A percentile compares a stretch with the other conserved stretches of the same genome.
Evolutionary conservation across 2,797 vertebrate genomes (phyloP).

Genomic region (Odontamblyopus lacepedii): DNA sequence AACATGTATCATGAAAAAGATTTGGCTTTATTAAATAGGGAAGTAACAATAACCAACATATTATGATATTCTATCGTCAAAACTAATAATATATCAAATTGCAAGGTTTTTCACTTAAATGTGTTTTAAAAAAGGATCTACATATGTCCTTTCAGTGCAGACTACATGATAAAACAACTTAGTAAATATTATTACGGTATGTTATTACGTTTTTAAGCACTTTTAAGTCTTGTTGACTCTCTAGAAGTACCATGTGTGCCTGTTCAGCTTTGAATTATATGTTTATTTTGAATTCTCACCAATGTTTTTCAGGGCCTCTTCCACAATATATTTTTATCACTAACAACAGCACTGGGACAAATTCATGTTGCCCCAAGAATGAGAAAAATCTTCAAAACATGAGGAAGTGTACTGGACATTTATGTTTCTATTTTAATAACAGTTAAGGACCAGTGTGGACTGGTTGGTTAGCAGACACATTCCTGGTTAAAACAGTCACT

Average conservation of each 20-base stretch:
- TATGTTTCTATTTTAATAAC: constrained; percentile 43
- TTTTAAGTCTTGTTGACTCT: neutral
- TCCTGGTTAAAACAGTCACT: constrained; percentile 28
- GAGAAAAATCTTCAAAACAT: neutral
- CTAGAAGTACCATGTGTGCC: neutral
- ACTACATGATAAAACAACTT: too few relatives aligned
- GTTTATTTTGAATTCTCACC: neutral
- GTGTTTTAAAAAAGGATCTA: too few relatives aligned
- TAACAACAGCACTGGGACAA: constrained; percentile 1
- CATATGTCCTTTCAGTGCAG: too few relatives aligned
- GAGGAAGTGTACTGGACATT: constrained; percentile 39
- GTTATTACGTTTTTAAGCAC: too few relatives aligned
- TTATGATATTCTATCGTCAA: too few relatives aligned
- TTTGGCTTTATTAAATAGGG: too few relatives aligned
- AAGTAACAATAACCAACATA: too few relatives aligned
- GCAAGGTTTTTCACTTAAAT: too few relatives aligned
- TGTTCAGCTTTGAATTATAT: neutral
- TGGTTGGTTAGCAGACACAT: constrained; percentile 1
- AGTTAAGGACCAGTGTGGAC: constrained; percentile 14
- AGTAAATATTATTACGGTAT: too few relatives aligned
- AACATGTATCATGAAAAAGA: too few relatives aligned
- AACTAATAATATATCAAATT: too few relatives aligned
- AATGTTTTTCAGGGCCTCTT: neutral
- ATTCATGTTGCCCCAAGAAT: constrained; percentile 6
- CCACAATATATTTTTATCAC: neutral